Base-by-base conservation (phyloP, 2,797 vertebrate genomes). In the Phalloptychus januarius region DNA sequence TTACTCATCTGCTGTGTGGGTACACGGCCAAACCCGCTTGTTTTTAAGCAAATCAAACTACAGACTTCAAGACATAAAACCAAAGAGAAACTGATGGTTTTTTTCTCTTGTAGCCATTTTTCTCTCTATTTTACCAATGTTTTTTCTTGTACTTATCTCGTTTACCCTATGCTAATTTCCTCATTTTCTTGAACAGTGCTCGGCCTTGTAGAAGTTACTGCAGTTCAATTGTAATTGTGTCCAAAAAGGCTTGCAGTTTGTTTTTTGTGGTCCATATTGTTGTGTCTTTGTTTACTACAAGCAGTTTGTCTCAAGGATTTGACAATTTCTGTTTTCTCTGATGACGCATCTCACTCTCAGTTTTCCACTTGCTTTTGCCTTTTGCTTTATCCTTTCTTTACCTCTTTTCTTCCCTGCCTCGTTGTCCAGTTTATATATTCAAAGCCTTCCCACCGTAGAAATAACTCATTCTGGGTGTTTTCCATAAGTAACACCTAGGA, bases 1-100 rank as follows among this genome's bases (percentile, higher is more conserved):
- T 87, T 82, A 82, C 71, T 83, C 74, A 67, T 84, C 70, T 80
- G 70, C 74, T 69, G 77, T 6, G 23, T 83, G 77, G 74, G 74
- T 20, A 75, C 56, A 77, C 7, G 83, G 40, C 44, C 61, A 72
- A 75, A 87, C 70, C 79, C 65, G 70, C 50, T 85, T 77, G 71
- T 71, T 85, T 80, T 83, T 72, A 85, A 23, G 72, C 71, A 85
- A 85, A 83, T 85, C 72, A 81, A 76, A 69, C 23, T 12, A 46
- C 69, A 71, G 11, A 45, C 42, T 71, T 71, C 28, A 31, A 18
- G 7, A 71, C 31, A 46, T 71, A 28, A 18, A 71, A 28, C 42
- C 10, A 10, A 33, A 36, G 15, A 72, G 7, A 72, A 72, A 48
- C 33, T 63, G 38, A 67, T 58, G 56, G 6, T 25, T 50, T 72